A percentile compares a stretch with the other conserved stretches of the same genome.
phyloP scores from a whole-genome alignment of 2,888 invertebrate genomes.

The Amphipoea oculea region DNA sequence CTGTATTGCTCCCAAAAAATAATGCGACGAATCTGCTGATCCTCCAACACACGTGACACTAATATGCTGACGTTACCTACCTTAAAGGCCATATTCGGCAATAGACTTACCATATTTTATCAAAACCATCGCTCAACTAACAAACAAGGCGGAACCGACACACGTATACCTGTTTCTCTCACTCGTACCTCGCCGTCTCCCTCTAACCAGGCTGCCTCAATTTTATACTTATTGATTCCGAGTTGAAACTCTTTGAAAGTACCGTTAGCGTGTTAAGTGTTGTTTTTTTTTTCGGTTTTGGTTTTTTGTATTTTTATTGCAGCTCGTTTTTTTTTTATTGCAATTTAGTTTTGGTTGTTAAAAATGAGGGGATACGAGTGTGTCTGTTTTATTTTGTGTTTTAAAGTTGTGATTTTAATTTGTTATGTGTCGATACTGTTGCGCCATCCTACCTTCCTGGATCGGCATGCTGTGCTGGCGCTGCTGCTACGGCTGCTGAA shows the following conservation, averaged over 20 bases:
- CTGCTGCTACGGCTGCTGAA: too few species aligned
- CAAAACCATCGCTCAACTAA: conserved; percentile 38
- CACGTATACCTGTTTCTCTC: conserved; percentile 59
- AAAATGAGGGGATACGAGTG: background rate
- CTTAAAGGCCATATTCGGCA: conserved; percentile 13
- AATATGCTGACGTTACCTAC: conserved; percentile 25
- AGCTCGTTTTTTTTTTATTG: conserved; percentile 16
- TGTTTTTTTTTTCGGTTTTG: conserved; percentile 27
- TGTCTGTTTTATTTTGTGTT: conserved; percentile 1
- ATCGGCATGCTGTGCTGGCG: too few species aligned
- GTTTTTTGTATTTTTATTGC: conserved; percentile 7
- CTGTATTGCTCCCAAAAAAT: background rate
- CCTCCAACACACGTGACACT: background rate
- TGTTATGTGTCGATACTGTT: too few species aligned
- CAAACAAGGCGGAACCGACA: conserved; percentile 37
- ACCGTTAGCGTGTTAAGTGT: conserved; percentile 72
- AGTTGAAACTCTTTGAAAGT: conserved; percentile 74
- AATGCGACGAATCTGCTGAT: background rate
- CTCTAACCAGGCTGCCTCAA: conserved; percentile 80
- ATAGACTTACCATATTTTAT: conserved; percentile 44
- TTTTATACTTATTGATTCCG: conserved; percentile 88
- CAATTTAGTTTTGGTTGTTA: conserved; percentile 26
- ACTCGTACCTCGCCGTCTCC: conserved; percentile 58
- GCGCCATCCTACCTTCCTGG: too few species aligned
- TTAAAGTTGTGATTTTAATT: background rate